phyloP scores from a whole-genome alignment of 2,888 invertebrate species.

The Ctena decussata region DNA sequence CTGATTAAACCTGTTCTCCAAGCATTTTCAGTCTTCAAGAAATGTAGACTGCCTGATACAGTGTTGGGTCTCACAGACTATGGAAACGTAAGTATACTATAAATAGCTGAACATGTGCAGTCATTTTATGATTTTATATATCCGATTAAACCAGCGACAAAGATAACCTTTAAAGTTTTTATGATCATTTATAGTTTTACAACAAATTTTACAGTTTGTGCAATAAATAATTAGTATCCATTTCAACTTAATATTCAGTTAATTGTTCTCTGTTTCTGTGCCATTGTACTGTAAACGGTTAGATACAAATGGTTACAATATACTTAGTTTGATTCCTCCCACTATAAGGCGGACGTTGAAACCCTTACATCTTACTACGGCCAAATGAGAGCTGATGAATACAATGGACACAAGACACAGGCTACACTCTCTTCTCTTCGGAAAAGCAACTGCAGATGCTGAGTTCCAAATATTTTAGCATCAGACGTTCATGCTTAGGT shows the following conservation, averaged over 20 bases:
- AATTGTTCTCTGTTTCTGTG: too few relatives aligned
- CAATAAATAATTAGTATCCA: too few relatives aligned
- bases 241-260: too few relatives aligned
- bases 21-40: slow-evolving; percentile 17
- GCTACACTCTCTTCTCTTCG: background rate
- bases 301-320: too few relatives aligned
- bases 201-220: too few relatives aligned
- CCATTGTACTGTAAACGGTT: too few relatives aligned
- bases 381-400: background rate
- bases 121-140: too few relatives aligned
- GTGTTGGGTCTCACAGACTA: background rate
- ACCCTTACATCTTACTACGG: background rate
- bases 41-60: background rate
- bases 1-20: too few relatives aligned
- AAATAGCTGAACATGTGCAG: too few relatives aligned
- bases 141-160: too few relatives aligned
- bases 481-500: background rate
- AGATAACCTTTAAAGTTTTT: too few relatives aligned
- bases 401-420: background rate
- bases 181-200: too few relatives aligned
- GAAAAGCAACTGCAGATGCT: background rate
- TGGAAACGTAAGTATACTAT: background rate
- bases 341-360: background rate
- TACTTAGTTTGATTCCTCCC: background rate
- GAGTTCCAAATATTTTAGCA: background rate